Evolutionary conservation across 2,888 invertebrate genomes (phyloP).

Genomic region (Lypha dubia): DNA sequence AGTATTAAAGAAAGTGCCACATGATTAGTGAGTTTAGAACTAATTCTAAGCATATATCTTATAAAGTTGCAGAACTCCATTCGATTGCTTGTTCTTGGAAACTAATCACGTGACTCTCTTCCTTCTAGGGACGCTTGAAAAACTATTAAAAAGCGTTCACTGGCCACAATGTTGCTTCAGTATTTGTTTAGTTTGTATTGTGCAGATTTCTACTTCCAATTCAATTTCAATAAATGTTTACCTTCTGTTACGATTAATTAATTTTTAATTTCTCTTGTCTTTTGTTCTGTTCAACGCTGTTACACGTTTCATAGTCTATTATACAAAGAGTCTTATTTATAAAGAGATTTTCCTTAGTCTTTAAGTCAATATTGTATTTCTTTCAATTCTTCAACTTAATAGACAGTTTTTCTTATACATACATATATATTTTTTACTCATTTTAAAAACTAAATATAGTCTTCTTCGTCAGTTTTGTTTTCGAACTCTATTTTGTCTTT

Average conservation of each 20-base stretch:
- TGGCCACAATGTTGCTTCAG: neutral
- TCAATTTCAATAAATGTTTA: neutral
- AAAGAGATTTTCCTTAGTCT: neutral
- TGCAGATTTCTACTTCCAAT: neutral
- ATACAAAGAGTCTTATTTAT: neutral
- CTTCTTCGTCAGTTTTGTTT: neutral
- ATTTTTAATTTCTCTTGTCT: neutral
- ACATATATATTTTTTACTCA: neutral
- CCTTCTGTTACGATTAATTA: neutral
- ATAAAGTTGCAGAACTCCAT: no score
- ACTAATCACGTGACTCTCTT: no score
- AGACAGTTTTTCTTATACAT: neutral
- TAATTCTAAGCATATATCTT: no score
- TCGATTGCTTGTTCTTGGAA: no score
- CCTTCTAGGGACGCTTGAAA: no score
- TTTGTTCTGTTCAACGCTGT: neutral
- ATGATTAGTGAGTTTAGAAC: no score
- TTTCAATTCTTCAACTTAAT: neutral
- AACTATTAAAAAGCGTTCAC: neutral
- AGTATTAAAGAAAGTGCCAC: no score
- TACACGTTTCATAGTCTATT: conserved; percentile 28
- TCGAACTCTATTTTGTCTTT: conserved; percentile 9
- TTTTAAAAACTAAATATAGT: neutral
- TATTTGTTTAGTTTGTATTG: neutral
- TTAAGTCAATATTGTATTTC: neutral